A percentile compares a stretch with the other conserved stretches of the same genome.
Evolutionary conservation across 2,113 vertebrate species (phyloP).

Genomic region (Amphiprion ocellaris): DNA sequence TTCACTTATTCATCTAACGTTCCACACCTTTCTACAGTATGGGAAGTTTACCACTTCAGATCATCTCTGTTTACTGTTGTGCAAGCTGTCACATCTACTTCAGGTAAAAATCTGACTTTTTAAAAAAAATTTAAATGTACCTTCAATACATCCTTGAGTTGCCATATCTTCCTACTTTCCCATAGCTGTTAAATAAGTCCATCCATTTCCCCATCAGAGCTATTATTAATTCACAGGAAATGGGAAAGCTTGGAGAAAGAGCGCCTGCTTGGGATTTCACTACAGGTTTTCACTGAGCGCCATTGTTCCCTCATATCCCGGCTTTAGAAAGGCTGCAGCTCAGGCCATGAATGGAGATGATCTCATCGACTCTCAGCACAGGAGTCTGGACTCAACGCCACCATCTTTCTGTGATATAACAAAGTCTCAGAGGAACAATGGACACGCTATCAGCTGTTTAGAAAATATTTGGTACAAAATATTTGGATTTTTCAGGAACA

Average conservation of each 20-base stretch:
- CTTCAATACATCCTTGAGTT: not conserved
- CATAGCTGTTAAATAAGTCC: conserved; percentile 57
- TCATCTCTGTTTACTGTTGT: not conserved
- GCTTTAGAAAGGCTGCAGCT: conserved; percentile 34
- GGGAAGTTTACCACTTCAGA: not conserved
- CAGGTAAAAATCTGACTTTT: no score
- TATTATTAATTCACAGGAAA: conserved; percentile 84
- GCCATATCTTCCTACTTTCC: conserved; percentile 5
- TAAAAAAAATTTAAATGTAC: not conserved
- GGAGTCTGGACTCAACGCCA: conserved; percentile 9
- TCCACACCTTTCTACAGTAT: conserved; percentile 4
- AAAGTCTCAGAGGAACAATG: conserved; percentile 4
- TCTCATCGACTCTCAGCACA: conserved; percentile 55
- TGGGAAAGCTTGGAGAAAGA: conserved; percentile 63
- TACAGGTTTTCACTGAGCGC: conserved; percentile 70
- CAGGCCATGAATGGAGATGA: conserved; percentile 66
- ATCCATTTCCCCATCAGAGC: conserved; percentile 60
- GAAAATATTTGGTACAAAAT: not conserved
- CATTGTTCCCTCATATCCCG: conserved; percentile 76
- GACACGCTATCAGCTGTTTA: not conserved
- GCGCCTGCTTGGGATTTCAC: conserved; percentile 58
- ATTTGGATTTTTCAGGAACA: not conserved
- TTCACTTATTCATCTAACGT: not conserved
- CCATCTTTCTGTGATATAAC: not conserved
- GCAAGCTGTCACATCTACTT: no score